phyloP scores from a whole-genome alignment of 2,888 invertebrate genomes.

The Ophion ellenae region DNA sequence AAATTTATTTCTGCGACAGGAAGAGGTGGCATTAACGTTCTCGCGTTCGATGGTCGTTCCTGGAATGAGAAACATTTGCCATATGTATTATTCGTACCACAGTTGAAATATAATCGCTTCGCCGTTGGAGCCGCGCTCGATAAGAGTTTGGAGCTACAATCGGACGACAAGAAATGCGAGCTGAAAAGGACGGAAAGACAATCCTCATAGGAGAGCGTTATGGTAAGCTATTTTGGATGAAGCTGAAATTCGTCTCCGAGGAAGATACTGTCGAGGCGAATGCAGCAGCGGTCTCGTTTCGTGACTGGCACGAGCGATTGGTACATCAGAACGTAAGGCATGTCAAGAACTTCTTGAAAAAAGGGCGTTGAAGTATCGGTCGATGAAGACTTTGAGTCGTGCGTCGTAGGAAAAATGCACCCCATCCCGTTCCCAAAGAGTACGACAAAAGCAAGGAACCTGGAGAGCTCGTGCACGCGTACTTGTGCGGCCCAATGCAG shows the following conservation, averaged over 20 bases:
- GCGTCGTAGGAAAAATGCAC: slow-evolving; percentile 47
- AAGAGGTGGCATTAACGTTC: slow-evolving; percentile 34
- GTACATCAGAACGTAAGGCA: slow-evolving; percentile 54
- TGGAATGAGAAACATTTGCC: slow-evolving; percentile 61
- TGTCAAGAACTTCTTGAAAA: not conserved
- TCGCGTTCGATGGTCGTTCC: slow-evolving; percentile 50
- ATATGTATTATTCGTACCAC: slow-evolving; percentile 53
- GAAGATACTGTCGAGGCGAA: slow-evolving; percentile 1
- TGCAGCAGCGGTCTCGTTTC: slow-evolving; percentile 39
- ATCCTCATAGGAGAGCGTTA: slow-evolving; percentile 14
- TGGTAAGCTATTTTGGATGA: slow-evolving; percentile 54
- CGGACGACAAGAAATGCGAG: slow-evolving; percentile 51
- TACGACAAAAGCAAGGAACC: slow-evolving; percentile 28
- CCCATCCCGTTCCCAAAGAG: slow-evolving; percentile 39
- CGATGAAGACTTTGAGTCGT: slow-evolving; percentile 44
- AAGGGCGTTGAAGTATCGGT: not conserved
- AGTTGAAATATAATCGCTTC: slow-evolving; percentile 44
- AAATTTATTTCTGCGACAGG: slow-evolving; percentile 36
- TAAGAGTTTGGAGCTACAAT: slow-evolving; percentile 55
- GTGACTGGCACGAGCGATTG: slow-evolving; percentile 59
- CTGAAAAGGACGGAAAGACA: slow-evolving; percentile 17
- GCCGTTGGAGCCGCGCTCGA: slow-evolving; percentile 55
- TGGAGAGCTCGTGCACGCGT: slow-evolving; percentile 60
- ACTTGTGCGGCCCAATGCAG: slow-evolving; percentile 63
- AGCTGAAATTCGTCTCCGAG: slow-evolving; percentile 33